Base-by-base conservation (phyloP, 2,797 vertebrate species). In the Coregonus suidteri region DNA sequence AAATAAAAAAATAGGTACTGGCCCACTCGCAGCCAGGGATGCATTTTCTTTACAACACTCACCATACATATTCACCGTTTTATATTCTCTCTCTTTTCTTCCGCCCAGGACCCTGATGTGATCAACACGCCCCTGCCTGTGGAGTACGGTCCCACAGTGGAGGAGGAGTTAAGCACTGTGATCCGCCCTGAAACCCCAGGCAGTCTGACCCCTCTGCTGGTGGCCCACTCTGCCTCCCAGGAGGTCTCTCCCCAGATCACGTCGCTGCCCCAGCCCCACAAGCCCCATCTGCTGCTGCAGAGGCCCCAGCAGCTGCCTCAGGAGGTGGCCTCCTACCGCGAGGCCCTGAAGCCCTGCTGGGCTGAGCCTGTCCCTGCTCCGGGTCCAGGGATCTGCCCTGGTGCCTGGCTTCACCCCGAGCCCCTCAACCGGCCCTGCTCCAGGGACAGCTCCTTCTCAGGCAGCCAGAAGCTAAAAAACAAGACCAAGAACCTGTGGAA, bases 401-500 rank as follows among this genome's bases (percentile, higher is more conserved):
- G 88, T 31, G 88, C 84, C 1, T 95, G 93, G 94, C 86, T 94
- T 59, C 93, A 93, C 18, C 85, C 93, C 80, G 94, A 92, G 62
- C 78, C 85, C 85, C 85, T 85, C 56, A 77, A 81, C 80, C 84
- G 41, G 13, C 89, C 90, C 1, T 92, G 93, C 81, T 92, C 94
- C 80, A 90, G 92, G 85, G 91, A 91, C 89, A 87, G 13, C 85
- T 92, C 93, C 80, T 94, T 87, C 69, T 94, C 93, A 30, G 89
- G 89, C 75, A 83, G 88, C 85, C 95, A 97, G 85, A 96, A 89
- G 92, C 86, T 96, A 82, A 96, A 96, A 88, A 97, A 97, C 91
- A 96, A 97, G 92, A 96, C 94, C 0, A 97, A 96, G 92, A 97
- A 96, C 77, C 93, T 98, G 81, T 98, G 96, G 97, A 97, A 99